Conservation (phyloP, 2,888 invertebrate species). For the Limnephilus marmoratus region DNA sequence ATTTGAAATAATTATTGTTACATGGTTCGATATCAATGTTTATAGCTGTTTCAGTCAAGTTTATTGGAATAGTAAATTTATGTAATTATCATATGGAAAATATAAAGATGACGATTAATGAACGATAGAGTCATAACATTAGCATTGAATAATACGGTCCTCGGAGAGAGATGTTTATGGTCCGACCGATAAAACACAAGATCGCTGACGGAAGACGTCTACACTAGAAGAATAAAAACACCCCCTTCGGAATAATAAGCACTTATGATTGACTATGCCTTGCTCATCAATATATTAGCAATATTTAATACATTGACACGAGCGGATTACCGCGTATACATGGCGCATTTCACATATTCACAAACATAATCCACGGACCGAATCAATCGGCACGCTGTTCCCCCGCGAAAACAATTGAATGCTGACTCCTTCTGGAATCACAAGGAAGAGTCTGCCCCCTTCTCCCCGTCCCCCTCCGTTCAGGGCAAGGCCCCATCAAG, state of each 20-base stretch:
- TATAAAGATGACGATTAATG: background rate
- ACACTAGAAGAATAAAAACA: conserved; percentile 15
- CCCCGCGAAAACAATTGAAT: conserved; percentile 44
- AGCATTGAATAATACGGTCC: conserved; percentile 16
- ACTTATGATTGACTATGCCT: conserved; percentile 22
- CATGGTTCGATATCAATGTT: background rate
- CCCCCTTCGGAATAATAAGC: conserved; percentile 26
- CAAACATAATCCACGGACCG: conserved; percentile 42
- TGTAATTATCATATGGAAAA: background rate
- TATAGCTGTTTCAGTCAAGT: background rate
- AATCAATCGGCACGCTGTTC: conserved; percentile 45
- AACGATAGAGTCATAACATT: background rate
- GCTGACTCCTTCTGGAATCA: conserved; percentile 37
- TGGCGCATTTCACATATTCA: conserved; percentile 31
- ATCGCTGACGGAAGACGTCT: conserved; percentile 22
- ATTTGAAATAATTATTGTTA: background rate
- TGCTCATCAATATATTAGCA: conserved; percentile 23
- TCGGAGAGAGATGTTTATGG: conserved; percentile 11
- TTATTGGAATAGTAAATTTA: background rate
- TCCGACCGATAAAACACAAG: conserved; percentile 16
- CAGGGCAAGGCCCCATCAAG: conserved; percentile 50
- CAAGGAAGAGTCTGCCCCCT: conserved; percentile 12
- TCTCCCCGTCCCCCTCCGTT: background rate
- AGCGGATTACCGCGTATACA: conserved; percentile 24
- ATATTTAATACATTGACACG: conserved; percentile 32